Conservation (phyloP, 1,140 invertebrate genomes). For the Lucilia sericata region DNA sequence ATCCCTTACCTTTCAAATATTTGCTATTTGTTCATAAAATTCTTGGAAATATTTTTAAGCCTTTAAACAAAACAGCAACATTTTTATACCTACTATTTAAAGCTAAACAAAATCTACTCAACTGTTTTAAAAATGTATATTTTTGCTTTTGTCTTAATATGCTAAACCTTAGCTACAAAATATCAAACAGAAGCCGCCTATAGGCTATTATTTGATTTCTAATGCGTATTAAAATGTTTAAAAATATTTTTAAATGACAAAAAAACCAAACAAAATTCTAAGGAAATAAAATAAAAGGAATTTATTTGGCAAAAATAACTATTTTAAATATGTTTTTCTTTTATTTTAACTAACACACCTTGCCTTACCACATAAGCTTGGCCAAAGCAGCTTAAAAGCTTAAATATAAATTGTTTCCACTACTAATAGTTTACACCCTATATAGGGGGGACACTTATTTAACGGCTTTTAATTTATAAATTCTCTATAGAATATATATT, state of each 20-base stretch:
- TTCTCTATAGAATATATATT: background rate
- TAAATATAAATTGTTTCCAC: slow-evolving; percentile 56
- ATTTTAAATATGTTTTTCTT: background rate
- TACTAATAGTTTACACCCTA: slow-evolving; percentile 25
- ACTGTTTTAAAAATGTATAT: background rate
- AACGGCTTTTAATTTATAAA: background rate
- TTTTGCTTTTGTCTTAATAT: background rate
- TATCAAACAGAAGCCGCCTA: slow-evolving; percentile 60
- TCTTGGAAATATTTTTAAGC: background rate
- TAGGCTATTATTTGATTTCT: slow-evolving; percentile 45
- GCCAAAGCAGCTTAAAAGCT: slow-evolving; percentile 67
- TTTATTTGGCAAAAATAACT: background rate
- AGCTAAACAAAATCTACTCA: slow-evolving; percentile 17
- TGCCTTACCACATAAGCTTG: slow-evolving; percentile 56
- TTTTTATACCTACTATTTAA: background rate
- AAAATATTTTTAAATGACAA: slow-evolving; percentile 45
- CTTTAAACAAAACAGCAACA: background rate
- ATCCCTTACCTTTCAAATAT: background rate
- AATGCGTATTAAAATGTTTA: slow-evolving; percentile 48
- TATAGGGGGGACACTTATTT: background rate
- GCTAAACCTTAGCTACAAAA: slow-evolving; percentile 31
- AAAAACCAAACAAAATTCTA: slow-evolving; percentile 54
- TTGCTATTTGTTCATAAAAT: background rate
- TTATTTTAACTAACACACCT: background rate
- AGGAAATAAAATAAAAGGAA: slow-evolving; percentile 63